Conservation (phyloP, 1,140 invertebrate species). For the Drosophila sulfurigaster region DNA sequence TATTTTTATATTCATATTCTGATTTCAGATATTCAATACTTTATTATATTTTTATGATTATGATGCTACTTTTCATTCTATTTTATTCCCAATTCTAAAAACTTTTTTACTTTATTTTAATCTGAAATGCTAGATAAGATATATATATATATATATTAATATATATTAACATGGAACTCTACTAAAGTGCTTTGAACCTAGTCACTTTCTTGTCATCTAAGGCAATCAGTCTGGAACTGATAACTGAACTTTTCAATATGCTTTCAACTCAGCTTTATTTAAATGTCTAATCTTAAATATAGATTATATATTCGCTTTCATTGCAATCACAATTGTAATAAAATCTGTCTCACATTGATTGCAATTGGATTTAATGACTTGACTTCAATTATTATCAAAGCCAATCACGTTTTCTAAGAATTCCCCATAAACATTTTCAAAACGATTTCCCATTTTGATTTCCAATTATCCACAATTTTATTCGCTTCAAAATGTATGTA, state of each 20-base stretch:
- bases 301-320: neutral
- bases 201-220: neutral
- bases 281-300: neutral
- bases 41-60: too few species aligned
- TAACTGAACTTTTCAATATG: neutral
- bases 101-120: too few species aligned
- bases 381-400: too few species aligned
- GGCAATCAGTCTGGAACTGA: neutral
- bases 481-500: conserved; percentile 74
- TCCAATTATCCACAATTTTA: conserved; percentile 83
- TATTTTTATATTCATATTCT: neutral
- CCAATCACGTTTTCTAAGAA: too few species aligned
- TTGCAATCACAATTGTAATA: neutral
- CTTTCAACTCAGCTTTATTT: neutral
- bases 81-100: too few species aligned
- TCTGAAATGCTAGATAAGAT: too few species aligned
- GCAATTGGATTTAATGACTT: too few species aligned
- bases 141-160: too few species aligned
- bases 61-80: too few species aligned
- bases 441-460: conserved; percentile 34
- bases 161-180: neutral
- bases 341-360: neutral
- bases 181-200: neutral
- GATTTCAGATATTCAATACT: neutral
- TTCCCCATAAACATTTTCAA: conserved; percentile 3